Base-by-base conservation (phyloP, 2,797 vertebrate species). In the Myotis pilosus region DNA sequence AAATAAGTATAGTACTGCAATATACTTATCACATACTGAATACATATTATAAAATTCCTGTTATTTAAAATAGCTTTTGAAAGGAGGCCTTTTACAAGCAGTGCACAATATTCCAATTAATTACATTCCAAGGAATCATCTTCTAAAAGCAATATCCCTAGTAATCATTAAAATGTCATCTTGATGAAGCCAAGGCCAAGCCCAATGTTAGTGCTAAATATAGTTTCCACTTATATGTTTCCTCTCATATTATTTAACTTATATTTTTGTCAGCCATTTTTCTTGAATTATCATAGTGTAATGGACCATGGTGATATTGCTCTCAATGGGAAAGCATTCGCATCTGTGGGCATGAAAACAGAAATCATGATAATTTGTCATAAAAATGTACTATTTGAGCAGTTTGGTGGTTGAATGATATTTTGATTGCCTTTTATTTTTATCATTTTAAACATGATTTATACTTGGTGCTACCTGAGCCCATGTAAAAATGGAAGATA, bases 341-440 rank as follows among this genome's bases (percentile, higher is more conserved):
- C 10, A 57, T 74, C 23, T 68, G 38, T 51, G 60, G 41, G 41
- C 22, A 22, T 72, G 3, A 74, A 90, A 68, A 82, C 30, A 41
- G 22, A 93, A 82, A 53, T 75, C 22, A 64, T 23, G 11, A 72
- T 79, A 53, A 12, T 60, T 71, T 68, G 5, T 47, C 33, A 60
- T 55, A 66, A 92, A 89, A 80, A 30, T 20, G 3, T 80, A 78
- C 47, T 60, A 91, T 66, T 89, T 72, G 55, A 94, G 10, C n/a
- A 81, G 25, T 44, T 69, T 75, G 3, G 20, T 30, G 2, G 3
- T 30, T 69, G 28, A 38, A 5, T 79, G 33, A 19, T 71, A 62
- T 86, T 94, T 81, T 89, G 20, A 64, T 88, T 86, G 16, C 20
- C 17, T 64, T 53, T 91, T 89, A 36, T 89, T 80, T 89, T 72